A percentile compares a stretch with the other conserved stretches of the same genome.
phyloP scores from a whole-genome alignment of 2,113 vertebrate species.

The Scalopus aquaticus region DNA sequence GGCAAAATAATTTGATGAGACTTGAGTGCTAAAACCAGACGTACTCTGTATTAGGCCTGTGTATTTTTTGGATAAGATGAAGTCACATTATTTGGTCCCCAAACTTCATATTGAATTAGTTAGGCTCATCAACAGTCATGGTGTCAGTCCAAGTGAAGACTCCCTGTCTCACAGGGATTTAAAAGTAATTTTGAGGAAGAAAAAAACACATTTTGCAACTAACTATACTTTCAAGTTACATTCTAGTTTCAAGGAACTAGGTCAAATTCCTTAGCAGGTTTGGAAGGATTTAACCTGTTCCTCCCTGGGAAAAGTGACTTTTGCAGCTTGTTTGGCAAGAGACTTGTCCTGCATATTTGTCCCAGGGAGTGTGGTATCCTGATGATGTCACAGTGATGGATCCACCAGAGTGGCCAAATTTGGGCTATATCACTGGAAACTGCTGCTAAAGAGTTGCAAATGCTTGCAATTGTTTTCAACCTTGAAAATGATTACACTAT shows the following conservation, averaged over 20 bases:
- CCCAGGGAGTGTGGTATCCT: background rate
- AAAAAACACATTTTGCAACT: conserved; percentile 21
- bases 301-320: background rate
- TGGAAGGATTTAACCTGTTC: conserved; percentile 27
- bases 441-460: conserved; percentile 17
- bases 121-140: background rate
- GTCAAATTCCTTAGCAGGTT: conserved; percentile 51
- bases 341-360: background rate
- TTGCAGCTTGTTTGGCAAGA: background rate
- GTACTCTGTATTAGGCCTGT: background rate
- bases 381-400: background rate
- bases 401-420: background rate
- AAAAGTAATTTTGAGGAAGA: conserved; percentile 53
- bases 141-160: background rate
- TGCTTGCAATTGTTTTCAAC: conserved; percentile 16
- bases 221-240: conserved; percentile 48
- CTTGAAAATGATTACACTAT: conserved; percentile 24
- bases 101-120: background rate
- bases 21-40: background rate
- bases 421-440: background rate
- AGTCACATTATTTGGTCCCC: background rate
- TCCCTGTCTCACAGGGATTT: background rate
- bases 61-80: background rate
- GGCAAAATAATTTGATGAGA: background rate
- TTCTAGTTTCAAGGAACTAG: conserved; percentile 47